These are phyloP conservation scores for Monochamus saltuarius DNA, from an alignment of 1,140 invertebrate genomes.

Conservation along the genomic window DNA sequence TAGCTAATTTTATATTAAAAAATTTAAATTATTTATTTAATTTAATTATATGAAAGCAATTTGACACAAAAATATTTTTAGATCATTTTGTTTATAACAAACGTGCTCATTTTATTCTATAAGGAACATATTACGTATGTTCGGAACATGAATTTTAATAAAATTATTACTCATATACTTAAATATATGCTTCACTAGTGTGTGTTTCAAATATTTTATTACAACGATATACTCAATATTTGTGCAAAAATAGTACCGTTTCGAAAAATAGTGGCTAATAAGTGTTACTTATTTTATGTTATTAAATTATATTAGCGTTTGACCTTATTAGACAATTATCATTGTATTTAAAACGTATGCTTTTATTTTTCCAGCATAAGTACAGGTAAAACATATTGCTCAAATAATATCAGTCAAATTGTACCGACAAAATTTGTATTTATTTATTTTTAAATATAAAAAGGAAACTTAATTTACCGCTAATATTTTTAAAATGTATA, in stretches of 20 bases:
- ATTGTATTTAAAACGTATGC: neutral
- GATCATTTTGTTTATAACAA: conserved; percentile 29
- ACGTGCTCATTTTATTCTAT: conserved; percentile 18
- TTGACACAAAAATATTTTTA: conserved; percentile 17
- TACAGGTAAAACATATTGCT: neutral
- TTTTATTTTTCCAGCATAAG: neutral
- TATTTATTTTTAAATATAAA: too few species aligned
- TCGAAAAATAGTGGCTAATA: conserved; percentile 25
- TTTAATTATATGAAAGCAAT: conserved; percentile 6
- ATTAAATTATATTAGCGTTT: neutral
- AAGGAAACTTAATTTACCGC: too few species aligned
- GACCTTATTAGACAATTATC: neutral
- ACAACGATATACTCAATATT: conserved; percentile 42
- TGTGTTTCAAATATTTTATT: conserved; percentile 26
- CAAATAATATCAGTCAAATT: too few species aligned
- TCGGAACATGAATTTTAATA: neutral
- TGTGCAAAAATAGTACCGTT: conserved; percentile 35
- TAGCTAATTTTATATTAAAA: conserved; percentile 13
- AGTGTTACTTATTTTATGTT: conserved; percentile 12
- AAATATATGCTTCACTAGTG: conserved; percentile 13
- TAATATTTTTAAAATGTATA: too few species aligned
- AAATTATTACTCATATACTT: conserved; percentile 1
- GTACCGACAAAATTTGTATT: too few species aligned
- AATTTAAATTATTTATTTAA: neutral
- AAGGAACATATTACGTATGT: conserved; percentile 8